These are phyloP conservation scores for Bacillus rossius DNA, from an alignment of 1,140 invertebrate species.

Conservation along the genomic window DNA sequence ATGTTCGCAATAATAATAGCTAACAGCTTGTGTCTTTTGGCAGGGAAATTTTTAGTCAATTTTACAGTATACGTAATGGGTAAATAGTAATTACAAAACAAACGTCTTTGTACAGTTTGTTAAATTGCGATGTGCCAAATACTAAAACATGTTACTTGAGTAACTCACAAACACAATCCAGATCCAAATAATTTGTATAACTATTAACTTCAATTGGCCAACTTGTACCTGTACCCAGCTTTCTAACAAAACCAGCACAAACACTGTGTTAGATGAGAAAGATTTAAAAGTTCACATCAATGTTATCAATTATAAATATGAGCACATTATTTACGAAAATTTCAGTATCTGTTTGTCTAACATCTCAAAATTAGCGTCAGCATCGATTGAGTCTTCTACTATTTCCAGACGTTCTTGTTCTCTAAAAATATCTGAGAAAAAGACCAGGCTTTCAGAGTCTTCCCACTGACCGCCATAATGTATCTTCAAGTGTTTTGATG, in stretches of 20 bases:
- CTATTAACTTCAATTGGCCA: too few species aligned
- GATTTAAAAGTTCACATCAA: neutral
- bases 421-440: neutral
- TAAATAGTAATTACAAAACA: neutral
- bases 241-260: too few species aligned
- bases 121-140: too few species aligned
- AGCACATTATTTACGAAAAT: neutral
- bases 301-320: neutral
- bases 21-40: too few species aligned
- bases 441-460: neutral
- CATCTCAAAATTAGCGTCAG: neutral
- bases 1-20: too few species aligned
- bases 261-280: too few species aligned
- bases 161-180: too few species aligned
- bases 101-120: neutral
- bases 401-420: neutral
- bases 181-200: too few species aligned
- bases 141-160: too few species aligned
- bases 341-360: conserved; percentile 1
- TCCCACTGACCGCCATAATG: conserved; percentile 3
- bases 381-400: neutral
- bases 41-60: too few species aligned
- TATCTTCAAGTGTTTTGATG: neutral
- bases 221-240: too few species aligned
- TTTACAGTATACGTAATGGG: neutral